A percentile compares a stretch with the other conserved stretches of the same genome.
These are phyloP conservation scores for Apodemus agrarius DNA, from an alignment of 2,797 vertebrate species.

Conservation along the genomic window DNA sequence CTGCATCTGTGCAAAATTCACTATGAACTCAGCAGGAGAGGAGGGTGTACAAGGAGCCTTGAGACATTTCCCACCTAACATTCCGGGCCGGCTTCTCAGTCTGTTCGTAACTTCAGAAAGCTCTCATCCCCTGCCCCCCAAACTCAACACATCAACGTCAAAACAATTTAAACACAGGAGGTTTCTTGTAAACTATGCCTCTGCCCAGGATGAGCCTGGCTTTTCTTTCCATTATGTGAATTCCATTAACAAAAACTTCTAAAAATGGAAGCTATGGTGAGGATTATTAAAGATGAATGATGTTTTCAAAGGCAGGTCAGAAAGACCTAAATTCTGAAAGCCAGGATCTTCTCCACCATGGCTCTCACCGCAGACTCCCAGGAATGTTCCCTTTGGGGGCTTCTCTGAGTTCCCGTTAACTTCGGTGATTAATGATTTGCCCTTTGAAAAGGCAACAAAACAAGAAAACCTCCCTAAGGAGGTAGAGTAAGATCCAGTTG, in stretches of 20 bases:
- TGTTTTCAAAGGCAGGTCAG: neutral
- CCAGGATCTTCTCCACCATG: neutral
- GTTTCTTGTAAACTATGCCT: neutral
- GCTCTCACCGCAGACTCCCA: neutral
- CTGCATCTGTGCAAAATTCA: neutral
- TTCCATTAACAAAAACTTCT: constrained; percentile 2
- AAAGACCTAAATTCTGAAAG: neutral
- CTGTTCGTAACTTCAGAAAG: neutral
- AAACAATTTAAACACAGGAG: neutral
- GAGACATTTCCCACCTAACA: neutral
- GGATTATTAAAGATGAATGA: neutral
- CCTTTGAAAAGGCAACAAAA: neutral
- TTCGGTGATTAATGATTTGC: neutral
- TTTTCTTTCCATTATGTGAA: constrained; percentile 40
- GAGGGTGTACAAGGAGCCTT: neutral
- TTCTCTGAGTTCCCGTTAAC: neutral
- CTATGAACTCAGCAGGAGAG: neutral
- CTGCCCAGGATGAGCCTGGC: neutral
- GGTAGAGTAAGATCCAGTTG: neutral
- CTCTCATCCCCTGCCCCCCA: neutral
- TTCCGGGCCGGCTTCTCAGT: neutral
- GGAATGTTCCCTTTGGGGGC: neutral
- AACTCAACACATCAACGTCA: constrained; percentile 13
- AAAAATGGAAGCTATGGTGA: neutral
- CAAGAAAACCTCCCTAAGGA: neutral